phyloP scores from a whole-genome alignment of 2,113 vertebrate species.

The Gasterosteus nipponicus region DNA sequence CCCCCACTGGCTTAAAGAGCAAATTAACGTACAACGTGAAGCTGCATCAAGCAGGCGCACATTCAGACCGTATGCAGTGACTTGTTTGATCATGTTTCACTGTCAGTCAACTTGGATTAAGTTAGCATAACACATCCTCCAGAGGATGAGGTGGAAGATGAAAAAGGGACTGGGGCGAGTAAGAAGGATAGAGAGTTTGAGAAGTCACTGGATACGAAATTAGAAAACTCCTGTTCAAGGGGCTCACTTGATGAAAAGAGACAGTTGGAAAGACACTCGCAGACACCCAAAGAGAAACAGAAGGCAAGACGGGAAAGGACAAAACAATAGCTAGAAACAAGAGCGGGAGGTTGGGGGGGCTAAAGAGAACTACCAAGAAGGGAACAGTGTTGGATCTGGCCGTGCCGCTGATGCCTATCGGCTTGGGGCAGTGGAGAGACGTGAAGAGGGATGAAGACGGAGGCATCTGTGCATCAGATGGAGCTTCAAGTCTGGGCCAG shows the following conservation, averaged over 20 bases:
- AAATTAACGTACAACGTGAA: constrained; percentile 24
- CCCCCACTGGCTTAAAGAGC: constrained; percentile 17
- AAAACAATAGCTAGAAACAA: constrained; percentile 19
- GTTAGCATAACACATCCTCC: neutral
- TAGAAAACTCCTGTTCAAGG: constrained; percentile 8
- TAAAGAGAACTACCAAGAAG: neutral
- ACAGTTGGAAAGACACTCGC: constrained; percentile 5
- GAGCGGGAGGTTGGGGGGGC: neutral
- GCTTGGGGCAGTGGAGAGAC: neutral
- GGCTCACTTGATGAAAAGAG: constrained; percentile 19
- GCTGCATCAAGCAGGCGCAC: constrained; percentile 10
- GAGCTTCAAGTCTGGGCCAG: constrained; percentile 14
- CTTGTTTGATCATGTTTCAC: constrained; percentile 29
- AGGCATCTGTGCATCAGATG: constrained; percentile 24
- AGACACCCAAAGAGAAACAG: neutral
- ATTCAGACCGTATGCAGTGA: constrained; percentile 6
- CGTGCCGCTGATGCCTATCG: constrained; percentile 1
- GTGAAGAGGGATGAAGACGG: constrained; percentile 1
- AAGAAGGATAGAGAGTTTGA: constrained; percentile 5
- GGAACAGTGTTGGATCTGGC: neutral
- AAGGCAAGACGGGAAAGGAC: neutral
- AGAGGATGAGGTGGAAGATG: neutral
- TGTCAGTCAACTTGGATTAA: constrained; percentile 22
- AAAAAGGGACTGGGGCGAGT: neutral
- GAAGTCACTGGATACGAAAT: neutral